A percentile compares a stretch with the other conserved stretches of the same genome.
Evolutionary conservation across 2,113 vertebrate species (phyloP).

Genomic region (Mormyrus lacerda): DNA sequence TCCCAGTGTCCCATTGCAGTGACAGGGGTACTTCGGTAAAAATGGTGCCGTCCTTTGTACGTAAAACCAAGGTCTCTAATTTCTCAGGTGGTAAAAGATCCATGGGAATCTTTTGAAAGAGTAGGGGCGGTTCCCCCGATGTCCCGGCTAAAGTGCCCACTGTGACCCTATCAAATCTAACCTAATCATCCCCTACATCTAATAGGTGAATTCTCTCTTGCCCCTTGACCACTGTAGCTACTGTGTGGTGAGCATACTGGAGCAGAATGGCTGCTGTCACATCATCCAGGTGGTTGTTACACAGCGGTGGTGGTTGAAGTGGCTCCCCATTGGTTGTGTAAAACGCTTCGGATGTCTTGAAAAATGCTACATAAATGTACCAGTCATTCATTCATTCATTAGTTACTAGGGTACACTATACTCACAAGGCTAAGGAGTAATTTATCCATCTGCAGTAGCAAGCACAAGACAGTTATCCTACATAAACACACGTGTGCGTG

Average conservation of each 20-base stretch:
- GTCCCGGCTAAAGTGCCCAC: background rate
- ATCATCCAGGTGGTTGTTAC: background rate
- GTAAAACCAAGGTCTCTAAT: background rate
- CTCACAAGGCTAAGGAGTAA: background rate
- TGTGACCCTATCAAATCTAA: background rate
- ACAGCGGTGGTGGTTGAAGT: background rate
- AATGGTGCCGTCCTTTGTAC: too few relatives aligned
- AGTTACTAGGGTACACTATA: background rate
- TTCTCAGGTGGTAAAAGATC: background rate
- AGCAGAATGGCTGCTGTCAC: background rate
- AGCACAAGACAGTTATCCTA: background rate
- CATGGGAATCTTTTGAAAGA: background rate
- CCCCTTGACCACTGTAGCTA: too few relatives aligned
- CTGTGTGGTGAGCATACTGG: background rate
- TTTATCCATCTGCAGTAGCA: background rate
- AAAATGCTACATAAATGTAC: background rate
- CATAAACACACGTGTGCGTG: background rate
- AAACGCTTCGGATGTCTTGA: background rate
- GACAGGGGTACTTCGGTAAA: too few relatives aligned
- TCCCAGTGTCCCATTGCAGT: too few relatives aligned
- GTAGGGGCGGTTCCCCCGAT: background rate
- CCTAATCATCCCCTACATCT: too few relatives aligned
- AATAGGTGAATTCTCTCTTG: too few relatives aligned
- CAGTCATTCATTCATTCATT: background rate
- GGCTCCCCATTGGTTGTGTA: background rate